Evolutionary conservation across 1,140 invertebrate species (phyloP).

Genomic region (Elymnias hypermnestra): DNA sequence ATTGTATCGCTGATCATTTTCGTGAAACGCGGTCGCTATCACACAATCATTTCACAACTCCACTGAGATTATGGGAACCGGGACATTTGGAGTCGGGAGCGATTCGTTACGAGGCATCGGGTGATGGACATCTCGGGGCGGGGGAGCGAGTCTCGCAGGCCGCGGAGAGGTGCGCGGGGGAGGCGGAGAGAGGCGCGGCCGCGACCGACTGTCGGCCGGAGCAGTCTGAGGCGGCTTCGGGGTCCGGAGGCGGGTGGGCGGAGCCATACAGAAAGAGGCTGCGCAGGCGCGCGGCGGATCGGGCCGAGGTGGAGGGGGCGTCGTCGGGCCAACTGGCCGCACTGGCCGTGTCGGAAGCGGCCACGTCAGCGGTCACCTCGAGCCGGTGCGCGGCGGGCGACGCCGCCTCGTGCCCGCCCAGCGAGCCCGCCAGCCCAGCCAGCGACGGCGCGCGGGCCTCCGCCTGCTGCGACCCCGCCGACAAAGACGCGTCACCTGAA

Average conservation of each 20-base stretch:
- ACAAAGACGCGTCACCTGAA: constrained; percentile 50
- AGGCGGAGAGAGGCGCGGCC: too few species aligned
- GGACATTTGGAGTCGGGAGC: background rate
- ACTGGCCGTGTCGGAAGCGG: constrained; percentile 32
- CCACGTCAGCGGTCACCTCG: constrained; percentile 51
- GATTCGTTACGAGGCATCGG: constrained; percentile 22
- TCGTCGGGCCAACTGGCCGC: constrained; percentile 52
- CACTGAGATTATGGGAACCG: background rate
- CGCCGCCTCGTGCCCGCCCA: constrained; percentile 40
- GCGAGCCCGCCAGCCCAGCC: constrained; percentile 55
- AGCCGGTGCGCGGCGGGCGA: constrained; percentile 43
- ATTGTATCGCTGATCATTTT: too few species aligned
- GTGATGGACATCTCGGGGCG: too few species aligned
- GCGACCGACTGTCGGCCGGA: too few species aligned
- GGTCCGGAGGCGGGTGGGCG: constrained; percentile 40
- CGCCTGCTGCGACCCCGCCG: constrained; percentile 41
- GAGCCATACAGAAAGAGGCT: constrained; percentile 57
- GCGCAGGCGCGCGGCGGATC: constrained; percentile 44
- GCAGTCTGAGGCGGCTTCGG: too few species aligned
- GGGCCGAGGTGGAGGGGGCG: constrained; percentile 35
- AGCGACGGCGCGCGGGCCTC: constrained; percentile 55
- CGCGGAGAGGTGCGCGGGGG: constrained; percentile 10
- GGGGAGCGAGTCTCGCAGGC: constrained; percentile 17
- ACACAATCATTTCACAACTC: background rate
- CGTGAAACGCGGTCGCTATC: background rate